These are phyloP conservation scores for Erethizon dorsatum DNA, from an alignment of 2,797 vertebrate species.

Conservation along the genomic window DNA sequence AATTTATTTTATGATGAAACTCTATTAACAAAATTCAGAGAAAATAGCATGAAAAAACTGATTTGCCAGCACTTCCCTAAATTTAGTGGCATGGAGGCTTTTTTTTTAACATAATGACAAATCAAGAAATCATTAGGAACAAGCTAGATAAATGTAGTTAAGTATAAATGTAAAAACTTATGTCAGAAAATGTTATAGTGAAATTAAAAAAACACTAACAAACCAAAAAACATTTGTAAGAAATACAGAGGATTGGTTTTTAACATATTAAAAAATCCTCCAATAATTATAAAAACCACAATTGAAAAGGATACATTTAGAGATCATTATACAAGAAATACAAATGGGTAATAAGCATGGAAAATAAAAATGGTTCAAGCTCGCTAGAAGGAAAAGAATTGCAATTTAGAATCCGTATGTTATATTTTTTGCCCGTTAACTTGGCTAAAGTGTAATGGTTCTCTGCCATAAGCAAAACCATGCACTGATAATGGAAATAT, in stretches of 20 bases:
- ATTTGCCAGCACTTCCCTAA: background rate
- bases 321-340: background rate
- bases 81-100: background rate
- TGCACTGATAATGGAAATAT: constrained; percentile 16
- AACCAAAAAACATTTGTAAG: background rate
- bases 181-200: background rate
- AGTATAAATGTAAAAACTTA: background rate
- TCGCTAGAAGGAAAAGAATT: constrained; percentile 36
- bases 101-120: background rate
- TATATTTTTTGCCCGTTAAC: background rate
- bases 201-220: background rate
- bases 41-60: constrained; percentile 34
- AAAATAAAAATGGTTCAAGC: background rate
- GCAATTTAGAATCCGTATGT: constrained; percentile 10
- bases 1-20: constrained; percentile 7
- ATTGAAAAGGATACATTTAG: background rate
- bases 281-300: background rate
- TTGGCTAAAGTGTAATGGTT: background rate
- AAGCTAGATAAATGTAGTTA: background rate
- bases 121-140: background rate
- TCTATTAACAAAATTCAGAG: background rate
- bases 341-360: background rate
- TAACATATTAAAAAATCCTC: background rate
- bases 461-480: background rate
- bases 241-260: background rate